Evolutionary conservation across 2,888 invertebrate genomes (phyloP), one percentile per base, ranked within the genome.

Genomic region (Synergus laeviventris): DNA sequence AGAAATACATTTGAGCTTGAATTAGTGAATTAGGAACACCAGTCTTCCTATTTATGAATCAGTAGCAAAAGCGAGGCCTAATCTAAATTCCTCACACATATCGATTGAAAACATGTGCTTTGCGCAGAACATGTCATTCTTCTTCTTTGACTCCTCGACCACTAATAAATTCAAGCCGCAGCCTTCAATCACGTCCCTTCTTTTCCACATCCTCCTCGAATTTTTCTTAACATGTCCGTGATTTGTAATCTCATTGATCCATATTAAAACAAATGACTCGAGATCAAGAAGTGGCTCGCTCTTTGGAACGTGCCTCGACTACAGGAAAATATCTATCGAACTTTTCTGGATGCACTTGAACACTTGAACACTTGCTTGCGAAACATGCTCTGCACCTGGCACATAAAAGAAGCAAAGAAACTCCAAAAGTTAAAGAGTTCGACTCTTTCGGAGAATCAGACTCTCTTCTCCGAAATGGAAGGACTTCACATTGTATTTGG

Each of bases 261-360:
- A 66, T 42, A 66, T 66, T 66, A 66, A 45, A 45, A 31, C 66
- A 45, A 24, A 66, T 66, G 66, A 31, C 45, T 45, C 24, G 11
- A 42, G 42, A 45, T 66, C 14, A 66, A 66, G 45, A 66, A 45
- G 45, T 66, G 31, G 66, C 31, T 66, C 24, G 45, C 42, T 66
- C 14, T n/a, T 45, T 45, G 16, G 45, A 45, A 66, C 66, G 66
- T 66, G 66, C 42, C 66, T 45, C 16, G 66, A 66, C 42, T 66
- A 45, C 24, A 39, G 18, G 18, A 36, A 39, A 38, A 38, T 36
- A 18, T 9, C 24, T 12, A 31, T 39, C 24, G 45, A 66, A 66
- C 66, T 66, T 24, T 42, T 14, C 24, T 45, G 18, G 24, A 18
- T 42, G 66, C 42, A 21, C 64, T 64, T 38, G 39, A 39, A 38